Evolutionary conservation across 2,888 invertebrate species (phyloP).

Genomic region (Habroteleia sp.): DNA sequence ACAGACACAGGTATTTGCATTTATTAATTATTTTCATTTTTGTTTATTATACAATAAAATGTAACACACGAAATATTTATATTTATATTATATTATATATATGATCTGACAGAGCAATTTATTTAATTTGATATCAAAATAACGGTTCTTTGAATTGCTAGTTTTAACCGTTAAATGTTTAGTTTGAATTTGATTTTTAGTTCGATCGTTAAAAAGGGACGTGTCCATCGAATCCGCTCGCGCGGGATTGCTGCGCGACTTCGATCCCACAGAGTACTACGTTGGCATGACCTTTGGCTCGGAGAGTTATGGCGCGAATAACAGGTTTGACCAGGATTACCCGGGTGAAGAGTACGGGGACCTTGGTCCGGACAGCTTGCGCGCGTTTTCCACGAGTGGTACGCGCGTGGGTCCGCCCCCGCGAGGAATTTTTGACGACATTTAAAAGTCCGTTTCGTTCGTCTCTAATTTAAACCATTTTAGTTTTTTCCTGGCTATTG

Average conservation of each 20-base stretch:
- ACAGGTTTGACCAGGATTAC: slow-evolving; percentile 75
- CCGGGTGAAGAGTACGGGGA: slow-evolving; percentile 78
- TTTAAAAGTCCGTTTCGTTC: too few species aligned
- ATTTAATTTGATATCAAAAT: too few species aligned
- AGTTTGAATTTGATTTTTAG: slow-evolving; percentile 72
- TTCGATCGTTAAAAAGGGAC: slow-evolving; percentile 82
- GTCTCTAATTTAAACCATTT: too few species aligned
- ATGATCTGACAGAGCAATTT: too few species aligned
- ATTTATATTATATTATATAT: too few species aligned
- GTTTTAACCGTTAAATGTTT: too few species aligned
- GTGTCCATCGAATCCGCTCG: slow-evolving; percentile 87
- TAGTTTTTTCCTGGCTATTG: too few species aligned
- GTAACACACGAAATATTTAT: too few species aligned
- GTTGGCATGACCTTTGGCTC: slow-evolving; percentile 80
- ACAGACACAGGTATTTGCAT: slow-evolving; percentile 81
- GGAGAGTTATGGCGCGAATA: slow-evolving; percentile 75
- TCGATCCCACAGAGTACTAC: slow-evolving; percentile 88
- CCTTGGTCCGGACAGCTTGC: slow-evolving; percentile 76
- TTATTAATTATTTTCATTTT: not conserved
- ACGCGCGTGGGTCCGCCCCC: slow-evolving; percentile 86
- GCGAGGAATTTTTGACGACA: slow-evolving; percentile 91
- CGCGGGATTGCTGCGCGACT: slow-evolving; percentile 89
- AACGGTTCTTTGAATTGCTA: too few species aligned
- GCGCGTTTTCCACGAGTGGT: slow-evolving; percentile 78
- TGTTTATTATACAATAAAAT: too few species aligned